A percentile compares a stretch with the other conserved stretches of the same genome.
These are phyloP conservation scores for Callitettix versicolor DNA, from an alignment of 1,140 invertebrate genomes.

Conservation along the genomic window DNA sequence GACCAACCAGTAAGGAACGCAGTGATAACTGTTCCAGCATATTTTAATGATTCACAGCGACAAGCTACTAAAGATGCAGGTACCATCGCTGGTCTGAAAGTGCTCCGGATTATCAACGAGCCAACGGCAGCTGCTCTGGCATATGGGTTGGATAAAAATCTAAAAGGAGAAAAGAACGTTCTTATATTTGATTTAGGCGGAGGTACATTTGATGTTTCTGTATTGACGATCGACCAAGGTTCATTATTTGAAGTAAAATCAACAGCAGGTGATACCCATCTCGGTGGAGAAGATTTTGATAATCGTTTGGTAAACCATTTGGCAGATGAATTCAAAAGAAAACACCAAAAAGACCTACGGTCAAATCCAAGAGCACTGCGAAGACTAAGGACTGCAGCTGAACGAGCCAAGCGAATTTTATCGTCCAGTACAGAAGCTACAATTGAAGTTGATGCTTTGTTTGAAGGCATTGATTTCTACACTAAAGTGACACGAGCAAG, in stretches of 20 bases:
- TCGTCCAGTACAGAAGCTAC: conserved; percentile 45
- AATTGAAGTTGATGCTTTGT: conserved; percentile 44
- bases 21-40: conserved; percentile 50
- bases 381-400: conserved; percentile 52
- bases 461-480: conserved; percentile 48
- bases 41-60: conserved; percentile 59
- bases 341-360: conserved; percentile 39
- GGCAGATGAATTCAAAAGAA: conserved; percentile 43
- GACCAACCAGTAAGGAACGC: conserved; percentile 37
- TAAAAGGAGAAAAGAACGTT: conserved; percentile 61
- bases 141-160: conserved; percentile 67
- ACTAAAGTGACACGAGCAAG: conserved; percentile 46
- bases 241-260: conserved; percentile 67
- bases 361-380: conserved; percentile 40
- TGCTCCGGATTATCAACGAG: conserved; percentile 75
- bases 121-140: conserved; percentile 63
- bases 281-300: conserved; percentile 75
- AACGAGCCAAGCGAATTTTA: conserved; percentile 45
- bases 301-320: conserved; percentile 65
- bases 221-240: conserved; percentile 77
- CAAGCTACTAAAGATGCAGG: conserved; percentile 56
- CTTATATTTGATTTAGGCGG: conserved; percentile 65
- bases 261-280: conserved; percentile 64
- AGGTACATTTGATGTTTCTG: conserved; percentile 76
- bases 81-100: conserved; percentile 55